Base-by-base conservation (phyloP, 2,888 invertebrate genomes). In the Drosophila fulvimacula region DNA sequence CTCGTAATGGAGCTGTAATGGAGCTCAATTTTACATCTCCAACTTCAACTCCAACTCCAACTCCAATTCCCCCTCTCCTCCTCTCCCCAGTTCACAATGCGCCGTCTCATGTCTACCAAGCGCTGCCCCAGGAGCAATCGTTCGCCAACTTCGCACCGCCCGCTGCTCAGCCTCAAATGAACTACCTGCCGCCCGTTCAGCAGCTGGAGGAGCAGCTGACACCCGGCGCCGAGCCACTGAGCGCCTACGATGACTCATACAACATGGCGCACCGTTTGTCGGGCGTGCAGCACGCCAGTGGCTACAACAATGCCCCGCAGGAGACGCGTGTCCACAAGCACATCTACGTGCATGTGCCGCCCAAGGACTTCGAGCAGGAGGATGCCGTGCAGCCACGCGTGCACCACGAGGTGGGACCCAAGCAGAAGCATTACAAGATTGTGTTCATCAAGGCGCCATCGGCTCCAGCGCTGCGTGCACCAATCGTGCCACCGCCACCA, bases 361-460 rank as follows among this genome's bases (percentile, higher is more conserved):
- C 92, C 59, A 90, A 90, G 76, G 92, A 91, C 44, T 90, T 91
- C 36, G 91, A 91, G 67, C 86, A 91, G 36, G 91, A 91, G 53
- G 92, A 92, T 21, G 89, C 86, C 2, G 74, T 88, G 11, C 82
- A 81, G 72, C 88, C 91, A 17, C 91, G 88, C 34, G 87, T 92
- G 2, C 89, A 79, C 17, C 90, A 90, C 39, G 87, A 93, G 64
- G 77, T 89, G 3, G 92, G 93, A 27, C 95, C 96, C 79, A 95
- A 96, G 63, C 96, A 97, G 93, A 97, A 97, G 90, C 96, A 97
- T 92, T 96, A 97, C 94, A 97, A 97, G 92, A 97, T 97, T 92
- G 96, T 97, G 93, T 97, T 97, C 94, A 97, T 97, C 93, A 97
- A 97, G 94, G 97, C 97, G 55, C 97, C 97, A 81, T 94, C 96